Conservation (phyloP, 2,113 vertebrate genomes). For the Oreotrochilus melanogaster region DNA sequence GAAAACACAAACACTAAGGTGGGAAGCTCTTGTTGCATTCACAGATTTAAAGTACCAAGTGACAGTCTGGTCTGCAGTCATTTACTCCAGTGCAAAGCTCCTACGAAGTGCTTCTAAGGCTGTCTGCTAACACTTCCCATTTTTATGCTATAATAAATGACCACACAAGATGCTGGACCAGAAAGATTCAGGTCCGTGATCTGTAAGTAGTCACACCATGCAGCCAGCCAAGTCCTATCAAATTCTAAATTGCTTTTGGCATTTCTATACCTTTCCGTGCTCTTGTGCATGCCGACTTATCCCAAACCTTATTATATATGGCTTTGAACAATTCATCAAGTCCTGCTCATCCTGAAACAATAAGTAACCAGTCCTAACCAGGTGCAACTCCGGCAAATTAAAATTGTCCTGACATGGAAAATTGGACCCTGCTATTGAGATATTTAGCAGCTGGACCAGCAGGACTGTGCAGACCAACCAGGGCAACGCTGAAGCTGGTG, state of each 20-base stretch:
- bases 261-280: neutral
- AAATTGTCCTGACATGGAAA: conserved; percentile 2
- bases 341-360: neutral
- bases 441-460: neutral
- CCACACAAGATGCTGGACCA: neutral
- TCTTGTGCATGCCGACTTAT: neutral
- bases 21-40: neutral
- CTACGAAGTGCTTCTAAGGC: neutral
- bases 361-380: conserved; percentile 20
- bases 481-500: neutral
- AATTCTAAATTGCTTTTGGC: conserved; percentile 27
- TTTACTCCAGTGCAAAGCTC: neutral
- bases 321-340: conserved; percentile 18
- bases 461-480: neutral
- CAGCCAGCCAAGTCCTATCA: conserved; percentile 21
- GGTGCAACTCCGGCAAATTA: conserved; percentile 19
- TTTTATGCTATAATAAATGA: neutral
- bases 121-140: neutral
- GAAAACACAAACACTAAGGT: neutral
- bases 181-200: neutral
- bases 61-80: neutral
- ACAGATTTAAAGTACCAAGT: neutral
- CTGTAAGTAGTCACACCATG: neutral
- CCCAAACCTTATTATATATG: neutral
- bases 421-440: neutral